phyloP scores from a whole-genome alignment of 1,140 invertebrate species.

The Pseudomyrmex cubaensis region DNA sequence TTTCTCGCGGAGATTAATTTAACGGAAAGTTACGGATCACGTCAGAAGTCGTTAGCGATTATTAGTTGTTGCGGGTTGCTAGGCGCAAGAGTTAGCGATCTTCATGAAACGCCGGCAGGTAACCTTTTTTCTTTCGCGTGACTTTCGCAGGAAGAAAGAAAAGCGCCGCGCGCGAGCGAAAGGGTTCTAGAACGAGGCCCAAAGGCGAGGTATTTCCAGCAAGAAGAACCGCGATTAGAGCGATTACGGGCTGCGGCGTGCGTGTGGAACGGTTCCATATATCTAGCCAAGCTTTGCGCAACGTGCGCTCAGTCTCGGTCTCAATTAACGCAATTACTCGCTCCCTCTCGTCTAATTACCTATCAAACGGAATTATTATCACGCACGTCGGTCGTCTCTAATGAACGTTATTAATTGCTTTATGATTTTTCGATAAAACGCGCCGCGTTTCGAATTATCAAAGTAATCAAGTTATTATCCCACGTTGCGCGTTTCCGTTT shows the following conservation, averaged over 20 bases:
- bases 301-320: slow-evolving; percentile 71
- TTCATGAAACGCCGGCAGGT: slow-evolving; percentile 35
- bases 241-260: slow-evolving; percentile 68
- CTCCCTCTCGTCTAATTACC: slow-evolving; percentile 82
- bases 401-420: slow-evolving; percentile 85
- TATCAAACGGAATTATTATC: slow-evolving; percentile 82
- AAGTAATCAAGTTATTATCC: slow-evolving; percentile 80
- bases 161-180: slow-evolving; percentile 31
- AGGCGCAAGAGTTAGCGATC: slow-evolving; percentile 47
- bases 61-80: not conserved
- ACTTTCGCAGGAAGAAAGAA: slow-evolving; percentile 52
- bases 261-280: slow-evolving; percentile 74
- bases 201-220: slow-evolving; percentile 54
- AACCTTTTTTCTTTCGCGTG: slow-evolving; percentile 50
- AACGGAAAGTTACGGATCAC: not conserved
- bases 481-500: slow-evolving; percentile 72
- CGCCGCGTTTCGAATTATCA: slow-evolving; percentile 41
- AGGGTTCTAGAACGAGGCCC: slow-evolving; percentile 18
- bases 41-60: slow-evolving; percentile 4
- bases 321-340: slow-evolving; percentile 82
- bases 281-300: slow-evolving; percentile 76
- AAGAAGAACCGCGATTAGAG: slow-evolving; percentile 68
- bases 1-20: not conserved
- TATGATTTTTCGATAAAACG: slow-evolving; percentile 84
- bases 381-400: slow-evolving; percentile 72